phyloP scores from a whole-genome alignment of 2,113 vertebrate species.

The Oriolus oriolus region DNA sequence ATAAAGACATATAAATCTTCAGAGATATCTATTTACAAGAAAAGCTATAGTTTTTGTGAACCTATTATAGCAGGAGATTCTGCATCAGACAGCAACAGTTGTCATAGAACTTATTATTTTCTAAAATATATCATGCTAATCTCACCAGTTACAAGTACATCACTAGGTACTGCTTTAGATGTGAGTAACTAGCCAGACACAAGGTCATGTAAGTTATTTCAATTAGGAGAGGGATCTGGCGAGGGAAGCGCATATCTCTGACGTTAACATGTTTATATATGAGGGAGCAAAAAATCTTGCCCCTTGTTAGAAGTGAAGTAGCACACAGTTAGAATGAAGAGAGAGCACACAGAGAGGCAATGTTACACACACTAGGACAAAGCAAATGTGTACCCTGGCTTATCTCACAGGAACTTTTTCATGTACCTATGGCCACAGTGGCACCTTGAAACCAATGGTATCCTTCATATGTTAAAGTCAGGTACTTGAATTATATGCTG shows the following conservation, averaged over 20 bases:
- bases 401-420: not conserved
- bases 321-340: not conserved
- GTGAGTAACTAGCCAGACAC: not conserved
- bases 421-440: not conserved
- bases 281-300: constrained; percentile 1
- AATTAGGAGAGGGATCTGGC: not conserved
- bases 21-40: not conserved
- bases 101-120: not conserved
- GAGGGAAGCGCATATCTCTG: not conserved
- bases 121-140: not conserved
- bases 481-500: not conserved
- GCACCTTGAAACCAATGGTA: not conserved
- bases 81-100: not conserved
- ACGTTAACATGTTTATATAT: not conserved
- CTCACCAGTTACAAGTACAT: constrained; percentile 3
- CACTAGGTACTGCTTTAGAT: not conserved
- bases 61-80: not conserved
- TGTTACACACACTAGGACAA: not conserved
- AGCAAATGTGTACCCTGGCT: not conserved
- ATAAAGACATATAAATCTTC: not conserved
- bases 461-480: not conserved
- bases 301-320: not conserved
- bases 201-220: constrained; percentile 12
- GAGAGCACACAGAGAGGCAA: not conserved
- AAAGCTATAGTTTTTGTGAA: not conserved